Percentiles rank a stretch among this genome's conserved stretches.
phyloP scores from a whole-genome alignment of 2,797 vertebrate species.

The Apodemus agrarius region DNA sequence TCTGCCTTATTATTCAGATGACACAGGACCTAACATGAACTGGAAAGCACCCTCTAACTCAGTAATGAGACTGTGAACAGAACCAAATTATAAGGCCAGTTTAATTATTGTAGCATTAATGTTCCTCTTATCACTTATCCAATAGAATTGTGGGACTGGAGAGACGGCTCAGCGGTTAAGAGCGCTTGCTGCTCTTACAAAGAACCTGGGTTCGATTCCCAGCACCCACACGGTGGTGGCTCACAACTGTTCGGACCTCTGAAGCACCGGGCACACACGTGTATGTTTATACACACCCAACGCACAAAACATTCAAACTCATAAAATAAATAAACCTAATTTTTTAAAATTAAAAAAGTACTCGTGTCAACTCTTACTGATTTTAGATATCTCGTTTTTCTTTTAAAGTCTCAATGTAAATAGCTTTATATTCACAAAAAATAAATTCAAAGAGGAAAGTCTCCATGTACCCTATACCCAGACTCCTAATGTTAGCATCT shows the following conservation, averaged over 20 bases:
- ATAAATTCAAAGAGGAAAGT: not conserved
- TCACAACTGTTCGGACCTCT: not conserved
- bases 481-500: not conserved
- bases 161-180: not conserved
- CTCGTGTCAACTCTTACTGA: not conserved
- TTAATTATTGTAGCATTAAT: slow-evolving; percentile 16
- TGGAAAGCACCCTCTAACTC: not conserved
- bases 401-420: slow-evolving; percentile 39
- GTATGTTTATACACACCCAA: too few relatives aligned
- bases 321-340: not conserved
- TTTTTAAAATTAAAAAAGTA: not conserved
- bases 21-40: not conserved
- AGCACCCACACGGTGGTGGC: not conserved
- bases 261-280: not conserved
- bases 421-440: slow-evolving; percentile 21
- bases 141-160: not conserved
- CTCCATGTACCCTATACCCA: not conserved
- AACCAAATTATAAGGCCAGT: not conserved
- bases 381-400: slow-evolving; percentile 37
- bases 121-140: not conserved
- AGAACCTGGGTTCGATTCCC: not conserved
- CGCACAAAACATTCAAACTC: not conserved
- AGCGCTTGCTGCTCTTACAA: not conserved
- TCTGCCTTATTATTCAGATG: not conserved
- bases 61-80: not conserved